Evolutionary conservation across 2,113 vertebrate genomes (phyloP).

Genomic region (Siphamia tubifer): DNA sequence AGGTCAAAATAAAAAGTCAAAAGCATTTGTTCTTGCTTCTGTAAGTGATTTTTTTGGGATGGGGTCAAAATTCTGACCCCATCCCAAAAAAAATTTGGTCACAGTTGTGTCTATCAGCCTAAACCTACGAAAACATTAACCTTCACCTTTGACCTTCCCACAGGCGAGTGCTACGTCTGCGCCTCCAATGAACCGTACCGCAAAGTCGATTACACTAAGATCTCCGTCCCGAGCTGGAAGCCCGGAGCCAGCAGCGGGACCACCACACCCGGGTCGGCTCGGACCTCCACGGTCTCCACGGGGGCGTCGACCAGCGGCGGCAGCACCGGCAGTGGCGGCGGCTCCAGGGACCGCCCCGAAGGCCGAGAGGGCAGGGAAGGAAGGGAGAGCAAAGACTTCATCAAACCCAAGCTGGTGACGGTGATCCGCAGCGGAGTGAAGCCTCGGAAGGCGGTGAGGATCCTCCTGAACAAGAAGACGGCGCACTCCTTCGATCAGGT

Average conservation of each 20-base stretch:
- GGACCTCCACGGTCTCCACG: slow-evolving; percentile 6
- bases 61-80: too few species aligned
- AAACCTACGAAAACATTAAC: too few species aligned
- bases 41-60: too few species aligned
- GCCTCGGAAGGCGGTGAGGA: slow-evolving; percentile 68
- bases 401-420: slow-evolving; percentile 77
- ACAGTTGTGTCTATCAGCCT: too few species aligned
- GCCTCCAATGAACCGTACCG: slow-evolving; percentile 70
- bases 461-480: slow-evolving; percentile 75
- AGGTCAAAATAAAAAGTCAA: too few species aligned
- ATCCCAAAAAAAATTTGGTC: too few species aligned
- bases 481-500: slow-evolving; percentile 69
- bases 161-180: slow-evolving; percentile 70
- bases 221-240: slow-evolving; percentile 68
- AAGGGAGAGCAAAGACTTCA: slow-evolving; percentile 67
- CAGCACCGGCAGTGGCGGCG: not conserved
- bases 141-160: too few species aligned
- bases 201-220: slow-evolving; percentile 72
- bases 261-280: fast-evolving
- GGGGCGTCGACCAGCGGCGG: not conserved
- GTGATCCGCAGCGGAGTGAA: slow-evolving; percentile 75
- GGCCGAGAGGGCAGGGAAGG: slow-evolving; percentile 25
- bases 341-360: slow-evolving; percentile 26
- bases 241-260: slow-evolving; percentile 41
- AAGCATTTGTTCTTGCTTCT: too few species aligned